Base-by-base conservation (phyloP, 2,797 vertebrate genomes). In the Toxotes lorentzi region DNA sequence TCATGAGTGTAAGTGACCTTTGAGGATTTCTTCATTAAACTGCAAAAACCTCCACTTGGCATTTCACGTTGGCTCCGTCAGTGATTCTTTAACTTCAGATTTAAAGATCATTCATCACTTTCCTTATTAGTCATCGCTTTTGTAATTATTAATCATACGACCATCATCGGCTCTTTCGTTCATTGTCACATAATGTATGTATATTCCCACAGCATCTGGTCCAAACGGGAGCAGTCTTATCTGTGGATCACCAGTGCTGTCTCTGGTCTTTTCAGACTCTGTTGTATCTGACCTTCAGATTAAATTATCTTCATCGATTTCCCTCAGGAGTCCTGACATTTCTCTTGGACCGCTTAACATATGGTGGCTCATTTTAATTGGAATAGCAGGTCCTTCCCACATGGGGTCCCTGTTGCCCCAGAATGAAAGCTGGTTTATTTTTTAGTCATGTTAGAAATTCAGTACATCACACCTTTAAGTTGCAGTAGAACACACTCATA, bases 391-490 rank as follows among this genome's bases (percentile, higher is more conserved):
- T 51, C 7, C 5, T 76, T 43, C 75, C 91, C 93, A 91, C 88
- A 73, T 50, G 84, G 84, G 86, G 90, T 86, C 91, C 16, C 85
- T 74, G 2, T 88, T 86, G 71, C 40, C n/a, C 73, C 74, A 76
- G 67, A 72, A 70, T 73, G 40, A 50, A 78, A 70, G 38, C 24
- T 63, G 7, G 3, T 24, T 7, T 30, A 6, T 58, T 40, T 5
- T 60, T 61, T 7, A 17, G 17, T 50, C 8, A 30, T 21, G 6
- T 62, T 1, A 68, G 7, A 10, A 8, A 10, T 0, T 73, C 32
- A 27, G 23, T 10, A 24, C 4, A 24, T 16, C 5, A 48, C 6
- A 30, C 21, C 35, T 57, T n/a, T 19, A 10, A 8, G 21, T 38
- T 38, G 16, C 21, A 13, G 7, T 27, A 2, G 11, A 40, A 17